Percentiles rank a stretch among this genome's conserved stretches.
Conservation (phyloP, 2,113 vertebrate genomes). For the Rhipidura dahli region DNA sequence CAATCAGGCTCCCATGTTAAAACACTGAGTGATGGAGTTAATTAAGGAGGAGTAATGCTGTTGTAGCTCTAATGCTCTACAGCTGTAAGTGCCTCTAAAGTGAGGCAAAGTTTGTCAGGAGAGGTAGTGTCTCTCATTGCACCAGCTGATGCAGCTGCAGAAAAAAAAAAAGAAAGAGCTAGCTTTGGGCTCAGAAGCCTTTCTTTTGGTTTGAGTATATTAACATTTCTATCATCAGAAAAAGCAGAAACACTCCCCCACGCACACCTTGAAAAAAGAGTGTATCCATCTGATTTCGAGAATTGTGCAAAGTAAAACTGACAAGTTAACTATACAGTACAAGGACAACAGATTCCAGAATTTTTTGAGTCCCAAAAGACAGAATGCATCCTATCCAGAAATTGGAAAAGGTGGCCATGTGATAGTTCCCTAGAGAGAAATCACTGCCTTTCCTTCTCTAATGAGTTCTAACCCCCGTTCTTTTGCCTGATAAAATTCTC, state of each 20-base stretch:
- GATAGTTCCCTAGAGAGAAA: background rate
- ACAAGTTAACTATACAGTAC: background rate
- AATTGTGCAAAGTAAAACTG: background rate
- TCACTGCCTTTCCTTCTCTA: background rate
- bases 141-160: background rate
- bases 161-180: background rate
- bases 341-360: background rate
- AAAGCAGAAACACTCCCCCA: background rate
- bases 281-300: background rate
- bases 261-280: background rate
- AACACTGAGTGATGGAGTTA: constrained; percentile 49
- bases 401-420: background rate
- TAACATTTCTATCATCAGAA: background rate
- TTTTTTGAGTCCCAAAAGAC: background rate
- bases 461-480: background rate
- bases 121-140: background rate
- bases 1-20: constrained; percentile 10
- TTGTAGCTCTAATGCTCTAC: background rate
- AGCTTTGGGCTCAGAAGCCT: background rate
- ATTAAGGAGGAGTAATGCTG: constrained; percentile 37
- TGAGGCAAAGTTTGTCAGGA: constrained; percentile 2
- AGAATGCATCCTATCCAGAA: background rate
- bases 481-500: background rate
- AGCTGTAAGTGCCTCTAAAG: background rate
- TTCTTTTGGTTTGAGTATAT: background rate